These are phyloP conservation scores for Luidia sarsii DNA, from an alignment of 53 echinoderm and acorn worm genomes.

Conservation along the genomic window DNA sequence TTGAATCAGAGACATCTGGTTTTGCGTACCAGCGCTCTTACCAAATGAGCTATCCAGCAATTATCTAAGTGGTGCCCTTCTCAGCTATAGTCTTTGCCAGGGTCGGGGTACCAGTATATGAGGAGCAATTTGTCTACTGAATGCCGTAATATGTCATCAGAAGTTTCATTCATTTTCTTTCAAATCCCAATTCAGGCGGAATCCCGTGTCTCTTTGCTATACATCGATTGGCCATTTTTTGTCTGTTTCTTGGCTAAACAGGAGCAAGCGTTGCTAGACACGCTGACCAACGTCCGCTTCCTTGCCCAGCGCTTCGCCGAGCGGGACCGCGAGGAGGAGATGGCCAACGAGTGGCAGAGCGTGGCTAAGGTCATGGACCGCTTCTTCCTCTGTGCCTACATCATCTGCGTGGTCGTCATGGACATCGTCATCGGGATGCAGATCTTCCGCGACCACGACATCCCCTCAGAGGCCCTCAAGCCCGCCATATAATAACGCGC, in stretches of 20 bases:
- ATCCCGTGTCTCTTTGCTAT: no score
- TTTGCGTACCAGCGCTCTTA: no score
- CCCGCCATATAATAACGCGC: background rate
- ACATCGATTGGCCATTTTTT: background rate
- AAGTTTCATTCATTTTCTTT: no score
- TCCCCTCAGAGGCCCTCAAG: background rate
- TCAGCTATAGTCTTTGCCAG: no score
- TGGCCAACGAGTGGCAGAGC: slow-evolving; percentile 88
- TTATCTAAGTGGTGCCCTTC: no score
- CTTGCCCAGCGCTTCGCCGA: slow-evolving; percentile 82
- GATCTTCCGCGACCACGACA: slow-evolving; percentile 52
- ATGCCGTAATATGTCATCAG: no score
- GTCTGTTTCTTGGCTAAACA: background rate
- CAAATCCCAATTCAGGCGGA: no score
- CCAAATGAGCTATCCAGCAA: no score
- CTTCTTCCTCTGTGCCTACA: slow-evolving; percentile 88
- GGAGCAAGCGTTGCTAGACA: slow-evolving; percentile 58
- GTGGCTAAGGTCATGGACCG: slow-evolving; percentile 95
- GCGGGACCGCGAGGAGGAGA: slow-evolving; percentile 75
- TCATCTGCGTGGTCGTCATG: slow-evolving; percentile 87
- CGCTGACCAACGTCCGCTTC: slow-evolving; percentile 68
- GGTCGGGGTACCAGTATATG: no score
- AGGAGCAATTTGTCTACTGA: no score
- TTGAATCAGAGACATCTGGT: no score
- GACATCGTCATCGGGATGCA: slow-evolving; percentile 85